phyloP scores from a whole-genome alignment of 53 echinoderm and acorn worm species.

The Holothuria leucospilota region DNA sequence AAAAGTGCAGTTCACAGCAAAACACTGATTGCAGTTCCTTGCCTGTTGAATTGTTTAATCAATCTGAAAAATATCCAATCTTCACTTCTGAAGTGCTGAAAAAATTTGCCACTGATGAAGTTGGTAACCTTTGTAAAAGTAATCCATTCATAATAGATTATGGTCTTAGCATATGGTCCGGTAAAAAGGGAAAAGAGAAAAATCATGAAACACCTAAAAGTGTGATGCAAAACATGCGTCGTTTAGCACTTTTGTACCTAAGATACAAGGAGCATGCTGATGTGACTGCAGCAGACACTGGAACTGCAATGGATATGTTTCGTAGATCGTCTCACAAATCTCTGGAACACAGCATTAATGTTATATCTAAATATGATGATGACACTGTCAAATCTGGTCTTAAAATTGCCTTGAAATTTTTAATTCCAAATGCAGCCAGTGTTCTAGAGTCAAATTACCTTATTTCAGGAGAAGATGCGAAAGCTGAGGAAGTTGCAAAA shows the following conservation, averaged over 20 bases:
- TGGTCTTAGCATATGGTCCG: slow-evolving; percentile 67
- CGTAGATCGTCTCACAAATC: neutral
- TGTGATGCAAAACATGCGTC: slow-evolving; percentile 70
- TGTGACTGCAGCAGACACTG: slow-evolving; percentile 55
- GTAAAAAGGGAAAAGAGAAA: slow-evolving; percentile 55
- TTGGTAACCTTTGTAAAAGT: slow-evolving; percentile 58
- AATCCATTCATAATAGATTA: slow-evolving; percentile 59
- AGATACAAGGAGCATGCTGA: slow-evolving; percentile 28
- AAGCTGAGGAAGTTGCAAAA: slow-evolving; percentile 64
- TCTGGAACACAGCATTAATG: neutral
- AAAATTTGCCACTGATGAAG: slow-evolving; percentile 50
- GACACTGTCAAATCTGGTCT: slow-evolving; percentile 61
- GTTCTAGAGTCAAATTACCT: slow-evolving; percentile 29
- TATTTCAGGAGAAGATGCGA: slow-evolving; percentile 36
- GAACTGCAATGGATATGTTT: slow-evolving; percentile 6
- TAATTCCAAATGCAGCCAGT: slow-evolving; percentile 16
- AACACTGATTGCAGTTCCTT: neutral
- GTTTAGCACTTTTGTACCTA: slow-evolving; percentile 59
- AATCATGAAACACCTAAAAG: slow-evolving; percentile 54
- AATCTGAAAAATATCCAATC: neutral
- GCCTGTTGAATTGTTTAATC: neutral
- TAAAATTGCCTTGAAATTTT: slow-evolving; percentile 61
- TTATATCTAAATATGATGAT: too few species aligned
- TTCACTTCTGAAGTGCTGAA: slow-evolving; percentile 53
- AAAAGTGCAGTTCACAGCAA: slow-evolving; percentile 25